phyloP scores from a whole-genome alignment of 2,113 vertebrate species.

The Channa argus region DNA sequence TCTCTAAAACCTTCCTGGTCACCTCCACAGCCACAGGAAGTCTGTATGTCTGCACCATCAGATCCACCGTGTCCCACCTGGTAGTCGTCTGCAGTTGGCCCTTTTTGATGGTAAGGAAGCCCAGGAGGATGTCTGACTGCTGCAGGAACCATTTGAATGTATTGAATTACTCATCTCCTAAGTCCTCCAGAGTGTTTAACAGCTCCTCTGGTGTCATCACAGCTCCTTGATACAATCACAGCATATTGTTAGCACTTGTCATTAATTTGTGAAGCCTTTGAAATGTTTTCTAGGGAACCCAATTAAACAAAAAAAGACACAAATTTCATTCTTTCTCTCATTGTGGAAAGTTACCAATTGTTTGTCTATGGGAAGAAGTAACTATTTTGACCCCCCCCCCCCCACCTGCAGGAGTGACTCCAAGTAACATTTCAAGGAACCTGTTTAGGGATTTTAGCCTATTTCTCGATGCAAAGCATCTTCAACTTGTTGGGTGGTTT shows the following conservation, averaged over 20 bases:
- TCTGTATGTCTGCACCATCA: conserved; percentile 7
- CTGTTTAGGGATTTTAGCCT: too few species aligned
- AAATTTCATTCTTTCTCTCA: too few species aligned
- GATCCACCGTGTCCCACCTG: neutral
- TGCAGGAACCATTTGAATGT: conserved; percentile 18
- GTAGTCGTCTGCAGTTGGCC: neutral
- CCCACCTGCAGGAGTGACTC: too few species aligned
- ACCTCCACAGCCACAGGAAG: conserved; percentile 9
- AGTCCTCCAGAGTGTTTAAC: neutral
- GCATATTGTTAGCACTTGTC: neutral
- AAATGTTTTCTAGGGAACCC: too few species aligned
- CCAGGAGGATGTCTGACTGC: neutral
- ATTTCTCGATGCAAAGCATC: too few species aligned
- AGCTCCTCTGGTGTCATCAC: conserved; percentile 1
- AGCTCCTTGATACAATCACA: neutral
- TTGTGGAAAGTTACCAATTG: too few species aligned
- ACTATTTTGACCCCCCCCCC: too few species aligned
- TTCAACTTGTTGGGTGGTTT: too few species aligned
- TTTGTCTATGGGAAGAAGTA: too few species aligned
- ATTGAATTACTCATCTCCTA: neutral
- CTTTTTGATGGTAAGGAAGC: neutral
- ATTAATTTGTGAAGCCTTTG: too few species aligned
- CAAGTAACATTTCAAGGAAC: too few species aligned
- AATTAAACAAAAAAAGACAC: too few species aligned
- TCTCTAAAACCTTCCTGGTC: conserved; percentile 26